Evolutionary conservation across 1,140 invertebrate species (phyloP), one percentile per base, ranked within the genome.

Genomic region (Cataglyphis hispanica): DNA sequence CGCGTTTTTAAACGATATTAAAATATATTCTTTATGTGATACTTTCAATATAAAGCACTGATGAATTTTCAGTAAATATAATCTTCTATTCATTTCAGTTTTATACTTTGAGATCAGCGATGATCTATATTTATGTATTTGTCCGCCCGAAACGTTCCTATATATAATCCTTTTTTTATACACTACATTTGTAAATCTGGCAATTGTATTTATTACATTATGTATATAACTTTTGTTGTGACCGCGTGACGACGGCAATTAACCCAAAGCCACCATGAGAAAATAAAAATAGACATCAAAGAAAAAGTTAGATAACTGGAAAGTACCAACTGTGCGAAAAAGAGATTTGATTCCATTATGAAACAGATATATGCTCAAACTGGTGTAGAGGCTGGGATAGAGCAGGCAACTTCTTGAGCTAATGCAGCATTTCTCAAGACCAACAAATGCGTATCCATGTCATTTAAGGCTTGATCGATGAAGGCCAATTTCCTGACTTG

Each of bases 381-480:
- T 6, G 94, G 86, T 1, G 93, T 95, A 0, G 94, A 95, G 16
- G 92, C 92, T 67, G 93, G 94, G 70, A 95, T 93, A 16, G 94
- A 92, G 70, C 93, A 95, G n/a, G 92, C 92, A 4, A 94, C 94
- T 91, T 96, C 96, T 66, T 96, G 95, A 2, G 94, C 94, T 56
- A 96, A 86, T 2, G 96, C 95, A n/a, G 96, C 96, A 76, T 96
- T 96, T 83, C 95, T 92, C 16, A 96, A 87, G 27, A 96, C 93
- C 87, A 96, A 92, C 63, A 97, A 93, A 94, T 97, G 97, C 19
- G 96, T 95, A 89, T 97, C 97, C 95, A 97, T 97, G 83, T 97
- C 96, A 25, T 95, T 94, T 10, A 97, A 93, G n/a, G 96, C 95
- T 90, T 97, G 96, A 89, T 97, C 96, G 85, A 97, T 97, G 95